Evolutionary conservation across 1,140 invertebrate species (phyloP).

Genomic region (Leptinotarsa texana): DNA sequence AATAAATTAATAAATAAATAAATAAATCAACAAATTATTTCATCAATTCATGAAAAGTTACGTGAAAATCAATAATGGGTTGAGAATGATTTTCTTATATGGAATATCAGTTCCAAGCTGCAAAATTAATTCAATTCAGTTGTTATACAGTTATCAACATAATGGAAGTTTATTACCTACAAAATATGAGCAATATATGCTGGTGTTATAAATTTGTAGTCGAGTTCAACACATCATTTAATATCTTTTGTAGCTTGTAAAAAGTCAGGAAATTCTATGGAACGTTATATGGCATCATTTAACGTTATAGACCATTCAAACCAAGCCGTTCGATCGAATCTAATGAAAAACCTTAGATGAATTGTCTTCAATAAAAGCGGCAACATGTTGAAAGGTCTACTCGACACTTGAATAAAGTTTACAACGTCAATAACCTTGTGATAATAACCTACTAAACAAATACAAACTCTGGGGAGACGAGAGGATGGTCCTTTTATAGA

Average conservation of each 20-base stretch:
- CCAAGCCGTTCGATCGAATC: not conserved
- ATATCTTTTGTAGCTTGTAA: not conserved
- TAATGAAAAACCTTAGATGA: not conserved
- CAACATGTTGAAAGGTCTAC: not conserved
- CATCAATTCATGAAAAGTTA: too few relatives aligned
- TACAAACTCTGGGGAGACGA: not conserved
- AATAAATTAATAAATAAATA: too few relatives aligned
- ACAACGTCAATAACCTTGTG: conserved; percentile 5
- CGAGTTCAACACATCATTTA: not conserved
- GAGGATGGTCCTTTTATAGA: not conserved
- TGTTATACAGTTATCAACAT: not conserved
- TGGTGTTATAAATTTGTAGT: not conserved
- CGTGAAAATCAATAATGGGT: too few relatives aligned
- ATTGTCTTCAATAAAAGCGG: not conserved
- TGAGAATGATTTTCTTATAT: too few relatives aligned
- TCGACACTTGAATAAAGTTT: conserved; percentile 1
- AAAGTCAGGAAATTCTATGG: conserved; percentile 1
- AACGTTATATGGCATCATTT: conserved; percentile 8
- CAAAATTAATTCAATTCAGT: too few relatives aligned
- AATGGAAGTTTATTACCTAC: not conserved
- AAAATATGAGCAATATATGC: not conserved
- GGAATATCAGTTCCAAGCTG: too few relatives aligned
- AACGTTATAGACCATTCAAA: conserved; percentile 4
- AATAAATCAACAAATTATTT: too few relatives aligned
- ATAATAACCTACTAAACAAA: not conserved